Evolutionary conservation across 2,113 vertebrate genomes (phyloP).

Genomic region (Pluvialis apricaria): DNA sequence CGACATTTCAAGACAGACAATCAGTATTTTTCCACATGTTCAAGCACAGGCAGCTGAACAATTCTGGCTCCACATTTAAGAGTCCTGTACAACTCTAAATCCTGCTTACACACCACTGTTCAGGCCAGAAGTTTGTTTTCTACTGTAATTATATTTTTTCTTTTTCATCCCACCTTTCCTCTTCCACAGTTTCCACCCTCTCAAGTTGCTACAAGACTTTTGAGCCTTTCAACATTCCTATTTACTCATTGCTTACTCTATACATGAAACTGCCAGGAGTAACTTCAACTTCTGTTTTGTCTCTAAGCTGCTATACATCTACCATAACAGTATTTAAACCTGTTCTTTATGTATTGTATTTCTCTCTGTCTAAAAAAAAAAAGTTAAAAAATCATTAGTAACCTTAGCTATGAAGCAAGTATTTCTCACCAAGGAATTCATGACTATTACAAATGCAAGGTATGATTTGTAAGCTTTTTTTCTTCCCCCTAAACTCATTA

Average conservation of each 20-base stretch:
- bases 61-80: neutral
- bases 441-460: neutral
- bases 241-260: neutral
- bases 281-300: neutral
- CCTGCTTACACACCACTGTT: neutral
- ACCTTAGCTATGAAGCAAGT: neutral
- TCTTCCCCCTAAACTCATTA: neutral
- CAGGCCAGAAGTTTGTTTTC: neutral
- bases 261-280: neutral
- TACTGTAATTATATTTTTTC: neutral
- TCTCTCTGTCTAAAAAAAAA: neutral
- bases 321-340: neutral
- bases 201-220: neutral
- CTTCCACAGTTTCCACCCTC: neutral
- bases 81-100: neutral
- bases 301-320: neutral
- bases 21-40: neutral
- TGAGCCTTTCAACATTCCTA: neutral
- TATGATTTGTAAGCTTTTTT: neutral
- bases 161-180: neutral
- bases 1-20: neutral
- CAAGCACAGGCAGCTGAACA: neutral
- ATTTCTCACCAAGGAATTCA: neutral
- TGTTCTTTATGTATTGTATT: fast-evolving
- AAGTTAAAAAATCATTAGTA: neutral